Evolutionary conservation across 2,113 vertebrate species (phyloP), one percentile per base, ranked within the genome.

Genomic region (Mugil cephalus): DNA sequence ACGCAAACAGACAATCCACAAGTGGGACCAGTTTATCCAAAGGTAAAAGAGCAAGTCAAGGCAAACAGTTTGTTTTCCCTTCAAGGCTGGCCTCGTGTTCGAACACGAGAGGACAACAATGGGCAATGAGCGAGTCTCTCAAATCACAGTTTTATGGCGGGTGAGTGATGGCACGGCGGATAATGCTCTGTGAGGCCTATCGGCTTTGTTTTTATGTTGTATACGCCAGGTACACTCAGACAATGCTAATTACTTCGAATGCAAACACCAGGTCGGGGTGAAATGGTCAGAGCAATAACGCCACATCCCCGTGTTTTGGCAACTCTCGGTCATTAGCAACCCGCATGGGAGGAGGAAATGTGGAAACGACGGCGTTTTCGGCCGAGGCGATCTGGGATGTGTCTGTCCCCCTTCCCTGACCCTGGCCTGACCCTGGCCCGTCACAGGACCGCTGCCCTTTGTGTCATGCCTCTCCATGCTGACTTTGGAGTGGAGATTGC

Each of bases 401-500:
- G 46, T 83, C 69, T 75, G 75, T 71, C 55, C 75, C 69, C 83
- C 58, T 59, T 82, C 75, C 60, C 77, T 82, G 94, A 92, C 94
- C 95, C 93, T 3, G 18, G 14, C 13, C 86, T 93, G 95, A 97
- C 92, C 94, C 92, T 89, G 89, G 83, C 91, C 93, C 92, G 94
- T 94, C 93, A 93, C 74, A 90, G 78, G 93, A 87, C 86, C 73
- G 75, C 91, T 91, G 85, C 77, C 91, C 87, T 93, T 94, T 93
- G 92, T 94, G 90, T 83, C 86, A 91, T 77, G 68, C 86, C 78
- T 83, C 89, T 93, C 90, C 93, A 87, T 92, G 89, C 89, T 95
- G 94, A 91, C 90, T 93, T 93, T 94, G 94, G 94, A 95, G 93
- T 94, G 94, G 91, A 92, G 94, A 96, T 96, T 94, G 94, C 94